Evolutionary conservation across 2,888 invertebrate species (phyloP), one percentile per base, ranked within the genome.

Genomic region (Dynastes grantii): DNA sequence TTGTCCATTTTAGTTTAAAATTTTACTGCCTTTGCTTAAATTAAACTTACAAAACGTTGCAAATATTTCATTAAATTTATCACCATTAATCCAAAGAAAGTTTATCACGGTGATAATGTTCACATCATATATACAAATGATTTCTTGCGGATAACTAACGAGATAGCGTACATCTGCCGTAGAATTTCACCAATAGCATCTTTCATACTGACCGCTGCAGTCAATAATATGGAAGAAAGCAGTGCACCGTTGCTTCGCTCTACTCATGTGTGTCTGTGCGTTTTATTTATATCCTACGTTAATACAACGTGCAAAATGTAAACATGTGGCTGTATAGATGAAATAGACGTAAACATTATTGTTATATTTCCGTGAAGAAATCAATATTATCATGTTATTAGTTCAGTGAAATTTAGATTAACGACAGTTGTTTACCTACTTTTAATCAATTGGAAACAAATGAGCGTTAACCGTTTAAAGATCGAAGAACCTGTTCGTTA

Each of bases 351-450:
- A 65, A 65, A 45, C 29, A 32, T 37, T 71, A n/a, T 37, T 32
- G 55, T 37, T 32, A 8, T 55, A 16, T 71, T 71, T 71, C 55
- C 55, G 32, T 8, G 29, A 55, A 71, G 71, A 37, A 55, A 37
- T 71, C 27, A 6, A 55, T 71, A 71, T 70, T 70, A 51, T 32
- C 16, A 55, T 45, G 45, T 45, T 45, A 45, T 45, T 51, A 51
- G 68, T 29, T n/a, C 55, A 55, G 71, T 71, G 71, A 71, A 71
- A 71, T 71, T 71, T 71, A 71, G 55, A 71, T 71, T 71, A 71
- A 55, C 16, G 29, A 55, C 55, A 11, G 16, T n/a, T 9, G 32
- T 71, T 71, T 37, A 71, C 71, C 71, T 58, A 71, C 53, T 71
- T 71, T 71, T 37, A 13, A 68, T 63, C 2, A 16, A 32, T 22